Evolutionary conservation across 2,797 vertebrate species (phyloP).

Genomic region (Hydrophis major): DNA sequence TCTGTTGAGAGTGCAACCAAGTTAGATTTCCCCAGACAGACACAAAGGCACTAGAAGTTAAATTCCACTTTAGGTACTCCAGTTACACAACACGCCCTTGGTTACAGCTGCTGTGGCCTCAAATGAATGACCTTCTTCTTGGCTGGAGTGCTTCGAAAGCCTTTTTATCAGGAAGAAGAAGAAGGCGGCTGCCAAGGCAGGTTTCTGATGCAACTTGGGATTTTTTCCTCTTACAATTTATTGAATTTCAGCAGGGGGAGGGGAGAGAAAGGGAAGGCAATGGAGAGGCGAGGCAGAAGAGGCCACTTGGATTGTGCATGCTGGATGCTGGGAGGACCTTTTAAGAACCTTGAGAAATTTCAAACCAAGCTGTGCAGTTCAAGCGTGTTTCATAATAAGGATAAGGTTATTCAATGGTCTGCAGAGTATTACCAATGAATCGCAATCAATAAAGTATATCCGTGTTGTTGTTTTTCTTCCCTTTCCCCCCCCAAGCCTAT

Average conservation of each 20-base stretch:
- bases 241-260: neutral
- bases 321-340: conserved; percentile 6
- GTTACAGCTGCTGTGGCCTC: neutral
- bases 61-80: neutral
- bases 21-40: neutral
- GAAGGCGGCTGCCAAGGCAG: neutral
- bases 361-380: neutral
- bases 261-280: neutral
- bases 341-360: neutral
- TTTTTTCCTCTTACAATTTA: neutral
- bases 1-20: neutral
- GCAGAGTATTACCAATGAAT: neutral
- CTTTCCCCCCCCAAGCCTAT: neutral
- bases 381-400: neutral
- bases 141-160: neutral
- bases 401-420: neutral
- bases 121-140: neutral
- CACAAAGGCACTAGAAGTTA: no score
- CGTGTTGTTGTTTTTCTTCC: neutral
- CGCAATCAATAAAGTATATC: neutral
- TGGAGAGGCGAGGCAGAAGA: neutral
- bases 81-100: neutral
- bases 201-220: conserved; percentile 5
- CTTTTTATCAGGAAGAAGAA: neutral
- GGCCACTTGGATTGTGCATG: conserved; percentile 29